A percentile compares a stretch with the other conserved stretches of the same genome.
Evolutionary conservation across 1,140 invertebrate genomes (phyloP).

Genomic region (Episyrphus balteatus): DNA sequence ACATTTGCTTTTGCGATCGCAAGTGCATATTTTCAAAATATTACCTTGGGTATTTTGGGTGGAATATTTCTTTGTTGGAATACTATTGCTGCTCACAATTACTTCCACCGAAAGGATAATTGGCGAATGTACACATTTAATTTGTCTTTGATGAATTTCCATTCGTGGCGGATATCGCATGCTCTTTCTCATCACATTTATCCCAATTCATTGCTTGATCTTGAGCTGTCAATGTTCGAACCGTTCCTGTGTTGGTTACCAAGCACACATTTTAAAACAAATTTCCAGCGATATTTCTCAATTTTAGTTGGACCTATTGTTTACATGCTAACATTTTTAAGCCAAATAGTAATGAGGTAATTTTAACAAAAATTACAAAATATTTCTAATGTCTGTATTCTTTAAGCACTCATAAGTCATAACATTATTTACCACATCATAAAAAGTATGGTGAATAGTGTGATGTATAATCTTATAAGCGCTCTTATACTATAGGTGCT

Average conservation of each 20-base stretch:
- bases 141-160: slow-evolving; percentile 48
- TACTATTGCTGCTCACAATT: slow-evolving; percentile 61
- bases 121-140: slow-evolving; percentile 77
- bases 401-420: too few relatives aligned
- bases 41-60: slow-evolving; percentile 35
- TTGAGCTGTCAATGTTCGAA: slow-evolving; percentile 59
- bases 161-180: slow-evolving; percentile 67
- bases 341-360: slow-evolving; percentile 25
- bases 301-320: slow-evolving; percentile 42
- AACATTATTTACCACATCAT: not conserved
- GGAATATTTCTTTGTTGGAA: slow-evolving; percentile 47
- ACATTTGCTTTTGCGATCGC: slow-evolving; percentile 42
- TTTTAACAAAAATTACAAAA: slow-evolving; percentile 1
- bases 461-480: too few relatives aligned
- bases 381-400: too few relatives aligned
- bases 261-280: slow-evolving; percentile 37
- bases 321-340: slow-evolving; percentile 38
- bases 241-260: slow-evolving; percentile 61
- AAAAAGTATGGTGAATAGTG: not conserved
- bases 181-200: slow-evolving; percentile 69
- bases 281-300: slow-evolving; percentile 35
- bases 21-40: slow-evolving; percentile 39
- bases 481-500: too few relatives aligned
- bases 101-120: slow-evolving; percentile 66
- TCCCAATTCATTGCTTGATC: slow-evolving; percentile 65